phyloP scores from a whole-genome alignment of 2,888 invertebrate species.

The Drosophila infuscata region DNA sequence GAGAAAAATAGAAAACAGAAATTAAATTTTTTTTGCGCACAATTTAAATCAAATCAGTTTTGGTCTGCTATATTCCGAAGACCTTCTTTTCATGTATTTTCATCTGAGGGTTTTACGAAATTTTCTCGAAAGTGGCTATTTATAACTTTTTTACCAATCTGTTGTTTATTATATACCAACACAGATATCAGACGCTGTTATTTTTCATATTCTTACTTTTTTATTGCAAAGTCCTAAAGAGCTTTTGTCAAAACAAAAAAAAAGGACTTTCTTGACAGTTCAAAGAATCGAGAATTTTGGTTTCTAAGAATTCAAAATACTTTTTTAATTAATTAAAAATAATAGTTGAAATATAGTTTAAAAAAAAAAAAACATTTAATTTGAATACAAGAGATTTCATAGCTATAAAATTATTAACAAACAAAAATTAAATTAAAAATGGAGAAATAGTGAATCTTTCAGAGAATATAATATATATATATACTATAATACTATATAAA shows the following conservation, averaged over 20 bases:
- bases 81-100: neutral
- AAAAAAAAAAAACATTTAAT: too few species aligned
- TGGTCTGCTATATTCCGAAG: neutral
- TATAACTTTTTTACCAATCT: neutral
- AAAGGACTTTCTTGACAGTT: neutral
- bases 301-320: too few species aligned
- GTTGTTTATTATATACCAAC: neutral
- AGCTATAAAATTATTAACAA: too few species aligned
- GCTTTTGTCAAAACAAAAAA: neutral
- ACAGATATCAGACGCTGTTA: neutral
- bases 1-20: neutral
- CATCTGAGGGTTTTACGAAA: neutral
- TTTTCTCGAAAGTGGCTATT: neutral
- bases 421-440: neutral
- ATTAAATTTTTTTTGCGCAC: neutral
- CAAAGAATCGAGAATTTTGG: neutral
- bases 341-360: too few species aligned
- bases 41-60: neutral
- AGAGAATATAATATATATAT: too few species aligned
- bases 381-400: too few species aligned
- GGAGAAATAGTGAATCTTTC: too few species aligned
- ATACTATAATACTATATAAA: too few species aligned
- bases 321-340: too few species aligned
- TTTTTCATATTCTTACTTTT: too few species aligned
- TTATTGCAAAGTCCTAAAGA: too few species aligned